Evolutionary conservation across 2,888 invertebrate genomes (phyloP).

Genomic region (Callinectes sapidus): DNA sequence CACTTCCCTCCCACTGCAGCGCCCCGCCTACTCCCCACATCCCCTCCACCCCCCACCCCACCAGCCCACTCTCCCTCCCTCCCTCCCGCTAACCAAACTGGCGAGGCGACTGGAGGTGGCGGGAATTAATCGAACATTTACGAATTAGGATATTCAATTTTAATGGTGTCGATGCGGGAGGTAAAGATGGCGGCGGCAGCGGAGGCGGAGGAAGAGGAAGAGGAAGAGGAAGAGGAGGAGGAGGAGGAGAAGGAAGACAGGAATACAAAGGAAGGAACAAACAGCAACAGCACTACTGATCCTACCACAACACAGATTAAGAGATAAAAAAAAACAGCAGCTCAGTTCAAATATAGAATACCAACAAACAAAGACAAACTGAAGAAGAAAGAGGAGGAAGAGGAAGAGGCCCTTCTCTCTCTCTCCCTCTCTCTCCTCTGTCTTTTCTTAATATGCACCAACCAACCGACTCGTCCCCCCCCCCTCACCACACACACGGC

Average conservation of each 20-base stretch:
- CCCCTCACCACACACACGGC: neutral
- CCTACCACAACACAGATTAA: too few species aligned
- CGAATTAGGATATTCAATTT: conserved; percentile 24
- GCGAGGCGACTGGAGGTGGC: neutral
- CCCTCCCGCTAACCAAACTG: neutral
- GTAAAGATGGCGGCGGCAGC: neutral
- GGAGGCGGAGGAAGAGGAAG: too few species aligned
- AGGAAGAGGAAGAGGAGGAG: too few species aligned
- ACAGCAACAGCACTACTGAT: too few species aligned
- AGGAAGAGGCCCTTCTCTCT: neutral
- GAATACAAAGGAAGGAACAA: neutral
- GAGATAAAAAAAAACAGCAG: too few species aligned
- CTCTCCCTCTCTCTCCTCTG: neutral
- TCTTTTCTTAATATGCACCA: neutral
- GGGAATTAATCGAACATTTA: conserved; percentile 20
- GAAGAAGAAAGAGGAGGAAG: too few species aligned
- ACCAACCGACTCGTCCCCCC: neutral
- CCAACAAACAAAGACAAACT: too few species aligned
- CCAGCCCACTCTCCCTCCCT: neutral
- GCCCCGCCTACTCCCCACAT: neutral
- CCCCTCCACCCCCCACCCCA: neutral
- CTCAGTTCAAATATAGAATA: too few species aligned
- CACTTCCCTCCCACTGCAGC: neutral
- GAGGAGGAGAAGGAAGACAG: too few species aligned
- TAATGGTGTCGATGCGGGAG: conserved; percentile 12